Base-by-base conservation (phyloP, 2,113 vertebrate species). In the Irena cyanogastra region DNA sequence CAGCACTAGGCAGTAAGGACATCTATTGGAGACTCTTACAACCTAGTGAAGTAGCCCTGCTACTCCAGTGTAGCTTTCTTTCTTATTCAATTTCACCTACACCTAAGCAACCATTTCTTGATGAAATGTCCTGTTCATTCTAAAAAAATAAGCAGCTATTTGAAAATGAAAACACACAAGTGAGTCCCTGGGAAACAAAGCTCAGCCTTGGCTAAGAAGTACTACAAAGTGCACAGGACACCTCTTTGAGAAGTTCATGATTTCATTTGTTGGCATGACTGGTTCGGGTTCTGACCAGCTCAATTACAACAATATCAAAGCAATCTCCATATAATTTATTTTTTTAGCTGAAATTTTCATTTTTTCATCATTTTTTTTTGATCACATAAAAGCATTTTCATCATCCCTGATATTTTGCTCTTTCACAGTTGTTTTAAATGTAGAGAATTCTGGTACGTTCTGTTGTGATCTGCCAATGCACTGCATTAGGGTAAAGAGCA, bases 31-130 rank as follows among this genome's bases (percentile, higher is more conserved):
- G 20, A 18, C 11, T 59, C 42, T 56, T 42, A 24, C 7, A 63
- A 6, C 1, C 10, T 54, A 26, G 63, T 4, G 5, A 88, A 76
- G 33, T 21, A 42, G 13, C 18, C 3, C 8, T 0, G 1, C 14
- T 82, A 31, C 37, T 53, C 19, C 20, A 64, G 16, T 3, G 3
- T 23, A 28, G 1, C 23, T 6, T 28, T 33, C 10, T 7, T 50
- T 63, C 42, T 42, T 71, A 20, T 19, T 85, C 23, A 39, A 6
- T 88, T 83, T 61, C 20, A 31, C 39, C 24, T 68, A 26, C 26
- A 57, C 3, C 6, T 39, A 66, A 66, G 5, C 6, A 90, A 39
- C 8, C 11, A 70, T 22, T 70, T 54, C n/a, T 22, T 57, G 44
- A 41, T 26, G 1, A 81, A 74, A 1, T 24, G 11, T 28, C 12